Conservation (phyloP, 92 coral and sea anemone species). For the Blastomussa wellsi region DNA sequence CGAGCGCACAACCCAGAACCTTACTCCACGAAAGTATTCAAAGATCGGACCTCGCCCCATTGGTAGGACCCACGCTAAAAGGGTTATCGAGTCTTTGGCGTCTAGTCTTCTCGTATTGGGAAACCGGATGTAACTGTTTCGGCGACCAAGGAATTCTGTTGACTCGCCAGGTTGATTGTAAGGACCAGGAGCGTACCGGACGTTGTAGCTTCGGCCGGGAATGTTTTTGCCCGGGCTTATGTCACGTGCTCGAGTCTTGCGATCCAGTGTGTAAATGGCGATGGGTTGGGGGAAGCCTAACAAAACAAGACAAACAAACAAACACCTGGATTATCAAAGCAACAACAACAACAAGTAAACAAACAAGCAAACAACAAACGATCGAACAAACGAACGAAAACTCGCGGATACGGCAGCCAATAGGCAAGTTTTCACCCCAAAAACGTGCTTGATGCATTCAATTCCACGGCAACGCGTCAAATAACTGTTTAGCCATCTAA, state of each 20-base stretch:
- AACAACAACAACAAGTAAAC: too few relatives aligned
- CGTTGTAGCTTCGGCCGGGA: slow-evolving; percentile 59
- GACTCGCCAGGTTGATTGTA: slow-evolving; percentile 70
- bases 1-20: slow-evolving; percentile 51
- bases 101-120: slow-evolving; percentile 75
- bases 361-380: not conserved
- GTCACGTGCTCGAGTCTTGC: slow-evolving; percentile 66
- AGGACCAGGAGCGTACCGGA: slow-evolving; percentile 77
- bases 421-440: too few relatives aligned
- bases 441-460: too few relatives aligned
- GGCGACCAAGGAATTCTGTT: slow-evolving; percentile 70
- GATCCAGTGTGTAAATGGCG: slow-evolving; percentile 72
- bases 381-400: not conserved
- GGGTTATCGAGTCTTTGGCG: slow-evolving; percentile 63
- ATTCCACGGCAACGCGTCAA: too few relatives aligned
- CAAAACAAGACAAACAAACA: not conserved
- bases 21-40: slow-evolving; percentile 67
- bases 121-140: slow-evolving; percentile 71
- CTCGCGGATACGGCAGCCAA: not conserved
- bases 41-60: slow-evolving; percentile 73
- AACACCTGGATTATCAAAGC: too few relatives aligned
- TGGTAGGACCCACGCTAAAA: slow-evolving; percentile 77
- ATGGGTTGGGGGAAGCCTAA: slow-evolving; percentile 77
- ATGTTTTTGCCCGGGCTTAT: slow-evolving; percentile 72
- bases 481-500: too few relatives aligned